Percentiles rank a stretch among this genome's conserved stretches.
phyloP scores from a whole-genome alignment of 1,140 invertebrate species.

The Hypsibius dujardini region DNA sequence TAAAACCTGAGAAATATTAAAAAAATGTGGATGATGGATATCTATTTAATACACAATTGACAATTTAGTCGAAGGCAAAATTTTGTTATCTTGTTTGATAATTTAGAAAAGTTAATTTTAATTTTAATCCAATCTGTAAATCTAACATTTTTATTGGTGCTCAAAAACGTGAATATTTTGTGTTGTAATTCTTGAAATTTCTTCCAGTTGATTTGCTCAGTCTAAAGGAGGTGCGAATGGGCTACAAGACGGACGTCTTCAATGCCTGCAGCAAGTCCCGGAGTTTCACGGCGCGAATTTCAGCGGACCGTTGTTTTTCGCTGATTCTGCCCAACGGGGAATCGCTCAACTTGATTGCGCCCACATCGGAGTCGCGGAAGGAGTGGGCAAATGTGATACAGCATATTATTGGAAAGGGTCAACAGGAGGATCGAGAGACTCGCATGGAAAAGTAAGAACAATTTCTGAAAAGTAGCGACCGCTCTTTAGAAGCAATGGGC shows the following conservation, averaged over 20 bases:
- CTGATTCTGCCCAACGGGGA: background rate
- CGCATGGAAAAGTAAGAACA: background rate
- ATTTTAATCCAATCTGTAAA: background rate
- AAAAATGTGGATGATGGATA: too few species aligned
- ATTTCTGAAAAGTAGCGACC: background rate
- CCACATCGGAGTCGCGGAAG: background rate
- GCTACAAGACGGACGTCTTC: slow-evolving; percentile 37
- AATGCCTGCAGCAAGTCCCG: slow-evolving; percentile 26
- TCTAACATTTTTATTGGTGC: too few species aligned
- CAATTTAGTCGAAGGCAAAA: too few species aligned
- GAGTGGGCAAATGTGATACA: background rate
- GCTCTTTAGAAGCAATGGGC: background rate
- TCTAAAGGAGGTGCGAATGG: slow-evolving; percentile 35
- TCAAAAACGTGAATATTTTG: too few species aligned
- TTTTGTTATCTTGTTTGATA: background rate
- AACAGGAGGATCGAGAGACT: background rate
- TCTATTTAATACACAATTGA: too few species aligned
- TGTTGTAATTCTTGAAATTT: too few species aligned
- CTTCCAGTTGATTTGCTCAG: slow-evolving; percentile 32
- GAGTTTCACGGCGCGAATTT: background rate
- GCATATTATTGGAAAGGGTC: background rate
- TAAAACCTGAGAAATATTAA: too few species aligned
- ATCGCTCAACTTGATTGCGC: background rate
- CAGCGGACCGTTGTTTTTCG: background rate
- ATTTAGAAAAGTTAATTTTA: background rate